phyloP scores from a whole-genome alignment of 2,888 invertebrate species.

The Bibio marci region DNA sequence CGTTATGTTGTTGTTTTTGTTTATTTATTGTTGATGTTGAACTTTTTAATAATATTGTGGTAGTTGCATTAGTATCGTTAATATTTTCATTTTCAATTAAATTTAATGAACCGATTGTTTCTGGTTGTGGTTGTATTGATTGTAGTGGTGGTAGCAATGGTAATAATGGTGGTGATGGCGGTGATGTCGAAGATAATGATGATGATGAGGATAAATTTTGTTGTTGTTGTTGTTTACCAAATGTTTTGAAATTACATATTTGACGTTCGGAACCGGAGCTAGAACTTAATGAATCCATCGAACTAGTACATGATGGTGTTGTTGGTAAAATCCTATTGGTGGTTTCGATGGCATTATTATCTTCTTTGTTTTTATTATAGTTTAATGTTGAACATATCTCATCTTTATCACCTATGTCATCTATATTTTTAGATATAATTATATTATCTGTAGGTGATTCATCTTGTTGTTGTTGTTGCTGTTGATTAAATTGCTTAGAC shows the following conservation, averaged over 20 bases:
- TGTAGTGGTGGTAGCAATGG: not conserved
- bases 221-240: slow-evolving; percentile 9
- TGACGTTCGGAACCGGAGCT: slow-evolving; percentile 11
- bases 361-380: too few relatives aligned
- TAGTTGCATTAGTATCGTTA: not conserved
- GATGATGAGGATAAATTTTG: not conserved
- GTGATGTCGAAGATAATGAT: not conserved
- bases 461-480: not conserved
- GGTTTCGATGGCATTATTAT: not conserved
- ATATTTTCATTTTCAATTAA: not conserved
- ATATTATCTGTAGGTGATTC: not conserved
- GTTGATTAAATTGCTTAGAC: not conserved
- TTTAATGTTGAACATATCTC: too few relatives aligned
- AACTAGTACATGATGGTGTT: slow-evolving; percentile 13
- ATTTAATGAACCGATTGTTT: too few relatives aligned
- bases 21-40: not conserved
- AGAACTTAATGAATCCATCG: slow-evolving; percentile 14
- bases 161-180: not conserved
- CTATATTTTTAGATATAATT: too few relatives aligned
- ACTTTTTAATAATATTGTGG: too few relatives aligned
- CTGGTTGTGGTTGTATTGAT: not conserved
- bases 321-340: slow-evolving; percentile 6
- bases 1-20: slow-evolving; percentile 4
- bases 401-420: too few relatives aligned
- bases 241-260: slow-evolving; percentile 10